Base-by-base conservation (phyloP, 2,888 invertebrate genomes). In the Drosophila melanosoma region DNA sequence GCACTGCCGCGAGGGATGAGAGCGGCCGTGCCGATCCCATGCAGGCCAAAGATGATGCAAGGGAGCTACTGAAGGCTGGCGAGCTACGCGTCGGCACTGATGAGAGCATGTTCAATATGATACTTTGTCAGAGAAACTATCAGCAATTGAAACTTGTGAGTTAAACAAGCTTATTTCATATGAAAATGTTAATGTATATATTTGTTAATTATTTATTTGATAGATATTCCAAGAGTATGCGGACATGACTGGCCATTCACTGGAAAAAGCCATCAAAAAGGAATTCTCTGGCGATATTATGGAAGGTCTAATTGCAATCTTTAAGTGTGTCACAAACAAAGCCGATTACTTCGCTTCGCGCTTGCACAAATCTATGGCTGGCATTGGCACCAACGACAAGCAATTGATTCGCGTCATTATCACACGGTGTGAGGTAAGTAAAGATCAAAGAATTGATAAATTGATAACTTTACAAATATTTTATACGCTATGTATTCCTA, bases 341-440 rank as follows among this genome's bases (percentile, higher is more conserved):
- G 94, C 96, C 0, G 94, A 95, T 40, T 98, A 96, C 94, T 98
- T 98, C 93, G 98, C 98, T 0, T 96, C 97, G 91, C 95, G 96
- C 51, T 94, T 98, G 61, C 96, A 98, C 93, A 96, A 97, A 91
- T 96, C 97, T 62, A 97, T 98, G 97, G 96, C 96, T 91, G 98
- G 98, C 6, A 93, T 97, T 77, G 98, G 98, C 71, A 98, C 98
- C 6, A 96, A 97, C 90, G 98, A 98, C 92, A 94, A 95, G 57
- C 96, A 97, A 84, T 94, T 98, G 80, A 98, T 98, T 84, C 96
- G 98, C 89, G 91, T 98, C 67, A 95, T 98, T 86, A 96, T 97
- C 56, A 97, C 97, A 1, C 95, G 98, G 83, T 95, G 95, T 89
- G 97, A 98, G 88, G 93, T 93, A 79, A 62, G 42, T 56, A 6